Base-by-base conservation (phyloP, 1,140 invertebrate genomes). In the Harlomillsia oculata region DNA sequence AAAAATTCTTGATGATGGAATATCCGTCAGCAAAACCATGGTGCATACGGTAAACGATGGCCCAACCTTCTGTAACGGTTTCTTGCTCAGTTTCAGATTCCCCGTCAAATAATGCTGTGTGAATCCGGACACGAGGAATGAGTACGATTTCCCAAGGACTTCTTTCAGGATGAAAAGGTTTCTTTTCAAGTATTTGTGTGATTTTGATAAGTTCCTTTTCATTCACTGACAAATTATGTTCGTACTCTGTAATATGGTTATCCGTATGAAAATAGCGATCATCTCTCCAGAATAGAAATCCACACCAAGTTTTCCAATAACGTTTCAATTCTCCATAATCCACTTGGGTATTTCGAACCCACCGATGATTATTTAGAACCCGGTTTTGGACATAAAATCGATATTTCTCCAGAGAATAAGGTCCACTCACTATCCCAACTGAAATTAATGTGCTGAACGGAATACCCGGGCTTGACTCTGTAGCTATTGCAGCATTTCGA, bases 311-410 rank as follows among this genome's bases (percentile, higher is more conserved):
- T 28, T 45, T 16, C 5, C 30, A 45, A 14, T 29, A 45, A 18
- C 30, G 59, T 66, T 50, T 68, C 28, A 36, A 60, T 68, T 11
- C 63, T 75, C 45, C 14, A 2, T 29, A 45, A 29, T 26, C 3
- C 1, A 44, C 6, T 26, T 6, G 9, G 4, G 25, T n/a, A 2
- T 26, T 26, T 11, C 18, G 3, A 44, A n/a, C n/a, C n/a, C 20
- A 44, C 3, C 13, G 25, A 26, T 26, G 25, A 2, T 14, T 16
- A 0, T 16, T 16, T 0, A 0, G 2, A 23, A 44, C 16, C n/a
- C 29, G 29, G 8, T 44, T 44, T n/a, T 26, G 25, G 6, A 44
- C 41, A 0, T 3, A 6, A 26, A 16, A 13, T 8, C 41, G 20
- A 26, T 23, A 26, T 16, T 16, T n/a, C 29, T 44, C 41, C 9